Percentiles rank a stretch among this genome's conserved stretches.
phyloP scores from a whole-genome alignment of 2,797 vertebrate genomes.

The Psittacula derbiana region DNA sequence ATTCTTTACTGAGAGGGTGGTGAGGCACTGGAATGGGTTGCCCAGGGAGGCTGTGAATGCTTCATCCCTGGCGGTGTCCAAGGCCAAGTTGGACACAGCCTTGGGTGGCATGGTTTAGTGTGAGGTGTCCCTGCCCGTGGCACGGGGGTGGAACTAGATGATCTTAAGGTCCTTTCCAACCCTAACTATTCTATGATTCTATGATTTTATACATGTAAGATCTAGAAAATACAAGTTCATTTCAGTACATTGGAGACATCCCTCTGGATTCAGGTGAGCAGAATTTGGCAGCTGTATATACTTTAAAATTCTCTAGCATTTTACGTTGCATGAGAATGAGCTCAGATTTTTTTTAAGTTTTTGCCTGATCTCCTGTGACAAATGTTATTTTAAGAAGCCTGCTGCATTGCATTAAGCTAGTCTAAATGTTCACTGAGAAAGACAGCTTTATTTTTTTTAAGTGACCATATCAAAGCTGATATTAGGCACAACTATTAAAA shows the following conservation, averaged over 20 bases:
- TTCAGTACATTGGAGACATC: background rate
- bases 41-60: no score
- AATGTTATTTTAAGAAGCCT: background rate
- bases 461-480: background rate
- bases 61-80: no score
- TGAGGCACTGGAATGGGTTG: no score
- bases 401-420: background rate
- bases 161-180: no score
- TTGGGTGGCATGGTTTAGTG: no score
- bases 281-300: background rate
- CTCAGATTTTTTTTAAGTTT: background rate
- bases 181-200: no score
- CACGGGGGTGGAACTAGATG: no score
- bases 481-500: background rate
- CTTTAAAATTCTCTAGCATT: background rate
- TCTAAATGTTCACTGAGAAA: background rate
- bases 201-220: background rate
- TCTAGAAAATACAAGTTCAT: background rate
- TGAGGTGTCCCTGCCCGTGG: no score
- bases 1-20: no score
- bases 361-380: background rate
- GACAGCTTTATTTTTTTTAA: background rate
- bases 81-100: no score
- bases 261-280: background rate
- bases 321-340: background rate